Conservation (phyloP, 2,797 vertebrate species). For the Odontamblyopus rebecca region DNA sequence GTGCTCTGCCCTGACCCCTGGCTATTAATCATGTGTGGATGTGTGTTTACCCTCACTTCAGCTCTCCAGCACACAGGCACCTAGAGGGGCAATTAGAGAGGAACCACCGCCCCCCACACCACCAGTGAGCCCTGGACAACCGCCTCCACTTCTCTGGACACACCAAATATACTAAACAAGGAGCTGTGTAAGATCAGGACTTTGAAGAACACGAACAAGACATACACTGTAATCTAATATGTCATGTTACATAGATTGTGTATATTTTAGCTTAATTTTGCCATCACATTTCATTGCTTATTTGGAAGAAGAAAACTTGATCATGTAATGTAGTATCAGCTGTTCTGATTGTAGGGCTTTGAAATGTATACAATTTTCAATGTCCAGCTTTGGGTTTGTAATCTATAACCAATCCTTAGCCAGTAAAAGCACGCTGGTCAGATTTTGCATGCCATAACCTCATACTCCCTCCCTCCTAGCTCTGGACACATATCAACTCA, state of each 20-base stretch:
- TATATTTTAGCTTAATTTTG: too few relatives aligned
- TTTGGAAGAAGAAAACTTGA: too few relatives aligned
- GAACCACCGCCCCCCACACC: conserved; percentile 51
- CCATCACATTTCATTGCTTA: too few relatives aligned
- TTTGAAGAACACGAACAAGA: too few relatives aligned
- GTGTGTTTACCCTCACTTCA: conserved; percentile 96
- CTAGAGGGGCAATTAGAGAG: conserved; percentile 99
- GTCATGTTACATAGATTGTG: too few relatives aligned
- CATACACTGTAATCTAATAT: too few relatives aligned
- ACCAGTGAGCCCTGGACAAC: conserved; percentile 48
- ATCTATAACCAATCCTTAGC: background rate
- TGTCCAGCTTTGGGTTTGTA: background rate
- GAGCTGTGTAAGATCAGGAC: too few relatives aligned
- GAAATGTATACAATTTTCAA: background rate
- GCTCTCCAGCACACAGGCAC: conserved; percentile 95
- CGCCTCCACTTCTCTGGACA: conserved; percentile 36
- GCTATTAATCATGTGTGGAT: conserved; percentile 98
- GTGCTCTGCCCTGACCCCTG: conserved; percentile 83
- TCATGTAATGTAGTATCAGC: too few relatives aligned
- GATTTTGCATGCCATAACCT: background rate
- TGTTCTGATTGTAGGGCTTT: too few relatives aligned
- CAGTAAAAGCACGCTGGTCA: background rate
- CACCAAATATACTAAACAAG: conserved; percentile 15
- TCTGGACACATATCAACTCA: conserved; percentile 13
- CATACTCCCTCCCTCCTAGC: background rate